A percentile compares a stretch with the other conserved stretches of the same genome.
phyloP scores from a whole-genome alignment of 2,797 vertebrate species.

The Pangasius larnaudii region DNA sequence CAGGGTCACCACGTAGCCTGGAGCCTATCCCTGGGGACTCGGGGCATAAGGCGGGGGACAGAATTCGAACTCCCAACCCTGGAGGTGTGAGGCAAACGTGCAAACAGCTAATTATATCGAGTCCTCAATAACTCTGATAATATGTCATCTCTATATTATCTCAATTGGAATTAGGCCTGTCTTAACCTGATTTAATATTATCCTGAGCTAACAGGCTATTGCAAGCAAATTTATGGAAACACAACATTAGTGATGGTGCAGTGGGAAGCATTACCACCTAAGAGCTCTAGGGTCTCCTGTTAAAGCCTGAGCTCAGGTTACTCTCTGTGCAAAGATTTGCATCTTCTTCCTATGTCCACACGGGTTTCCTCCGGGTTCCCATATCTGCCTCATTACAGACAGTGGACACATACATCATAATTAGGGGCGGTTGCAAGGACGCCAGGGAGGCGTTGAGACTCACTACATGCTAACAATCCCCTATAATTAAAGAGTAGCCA shows the following conservation, averaged over 20 bases:
- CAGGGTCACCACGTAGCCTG: too few species aligned
- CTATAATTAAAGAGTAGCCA: conserved; percentile 49
- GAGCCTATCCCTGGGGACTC: too few species aligned
- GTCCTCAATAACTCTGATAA: background rate
- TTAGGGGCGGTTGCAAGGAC: conserved; percentile 37
- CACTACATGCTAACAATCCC: conserved; percentile 40
- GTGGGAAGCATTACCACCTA: background rate
- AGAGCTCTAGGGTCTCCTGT: background rate
- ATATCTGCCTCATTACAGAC: conserved; percentile 6
- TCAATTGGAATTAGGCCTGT: background rate
- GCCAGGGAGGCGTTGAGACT: conserved; percentile 36
- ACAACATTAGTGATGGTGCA: background rate
- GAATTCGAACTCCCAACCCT: too few species aligned
- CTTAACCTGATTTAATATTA: background rate
- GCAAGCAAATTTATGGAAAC: background rate
- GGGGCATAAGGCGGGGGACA: too few species aligned
- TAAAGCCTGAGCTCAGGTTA: background rate
- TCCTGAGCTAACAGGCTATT: background rate
- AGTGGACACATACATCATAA: conserved; percentile 30
- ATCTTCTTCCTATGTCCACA: background rate
- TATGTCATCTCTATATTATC: background rate
- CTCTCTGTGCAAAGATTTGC: background rate
- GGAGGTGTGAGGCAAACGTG: too few species aligned
- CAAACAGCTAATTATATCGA: background rate
- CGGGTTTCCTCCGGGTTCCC: background rate